Conservation (phyloP, 2,888 invertebrate genomes). For the Ceraclea dissimilis region DNA sequence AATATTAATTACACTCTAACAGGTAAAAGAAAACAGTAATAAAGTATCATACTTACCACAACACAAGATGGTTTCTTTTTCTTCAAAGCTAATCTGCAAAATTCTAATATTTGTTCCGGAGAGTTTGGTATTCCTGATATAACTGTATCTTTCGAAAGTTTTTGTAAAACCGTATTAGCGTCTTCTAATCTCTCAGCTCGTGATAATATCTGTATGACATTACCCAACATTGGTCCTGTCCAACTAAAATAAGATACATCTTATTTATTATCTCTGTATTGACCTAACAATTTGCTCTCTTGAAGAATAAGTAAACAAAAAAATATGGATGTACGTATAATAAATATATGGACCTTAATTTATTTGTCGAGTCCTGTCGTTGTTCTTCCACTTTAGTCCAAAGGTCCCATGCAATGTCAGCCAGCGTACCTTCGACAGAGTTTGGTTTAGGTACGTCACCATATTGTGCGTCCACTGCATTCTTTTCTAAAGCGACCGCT, state of each 20-base stretch:
- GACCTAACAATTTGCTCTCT: neutral
- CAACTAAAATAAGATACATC: constrained; percentile 42
- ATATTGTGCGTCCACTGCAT: constrained; percentile 1
- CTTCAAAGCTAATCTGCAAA: constrained; percentile 48
- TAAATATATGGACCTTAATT: constrained; percentile 29
- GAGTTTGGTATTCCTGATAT: constrained; percentile 50
- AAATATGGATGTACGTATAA: too few relatives aligned
- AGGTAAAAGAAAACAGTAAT: neutral
- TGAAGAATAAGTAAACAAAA: neutral
- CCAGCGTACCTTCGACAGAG: constrained; percentile 38
- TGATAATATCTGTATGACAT: constrained; percentile 46
- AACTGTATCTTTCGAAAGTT: constrained; percentile 44
- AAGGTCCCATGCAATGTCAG: constrained; percentile 50
- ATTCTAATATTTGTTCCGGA: constrained; percentile 40
- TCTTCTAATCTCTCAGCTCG: constrained; percentile 46
- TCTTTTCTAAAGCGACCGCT: constrained; percentile 10
- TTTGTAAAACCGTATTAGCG: constrained; percentile 45
- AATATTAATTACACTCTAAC: neutral
- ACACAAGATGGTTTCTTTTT: constrained; percentile 45
- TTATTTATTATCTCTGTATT: neutral
- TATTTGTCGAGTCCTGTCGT: constrained; percentile 30
- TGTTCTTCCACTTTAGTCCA: constrained; percentile 48
- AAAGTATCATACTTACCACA: constrained; percentile 36
- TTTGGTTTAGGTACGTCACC: constrained; percentile 19
- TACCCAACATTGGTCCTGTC: constrained; percentile 54